Percentiles rank a stretch among this genome's conserved stretches.
These are phyloP conservation scores for Rhea americana DNA, from an alignment of 2,113 vertebrate species.

Conservation along the genomic window DNA sequence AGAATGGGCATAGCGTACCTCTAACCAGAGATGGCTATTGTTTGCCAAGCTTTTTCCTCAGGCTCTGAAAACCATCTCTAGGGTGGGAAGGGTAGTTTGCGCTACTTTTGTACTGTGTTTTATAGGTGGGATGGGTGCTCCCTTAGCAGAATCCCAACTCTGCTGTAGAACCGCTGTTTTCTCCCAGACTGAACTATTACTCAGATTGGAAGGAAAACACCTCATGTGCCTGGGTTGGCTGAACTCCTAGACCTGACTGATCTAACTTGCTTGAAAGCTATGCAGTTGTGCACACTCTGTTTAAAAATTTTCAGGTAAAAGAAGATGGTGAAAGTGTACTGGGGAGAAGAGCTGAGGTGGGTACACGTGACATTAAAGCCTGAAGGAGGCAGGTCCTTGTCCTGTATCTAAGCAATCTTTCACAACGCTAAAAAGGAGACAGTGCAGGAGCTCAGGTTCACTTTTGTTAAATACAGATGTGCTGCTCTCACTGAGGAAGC, in stretches of 20 bases:
- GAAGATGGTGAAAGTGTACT: constrained; percentile 65
- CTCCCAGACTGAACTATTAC: constrained; percentile 37
- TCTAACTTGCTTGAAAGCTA: constrained; percentile 64
- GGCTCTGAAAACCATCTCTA: neutral
- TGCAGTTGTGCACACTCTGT: constrained; percentile 62
- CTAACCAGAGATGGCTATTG: neutral
- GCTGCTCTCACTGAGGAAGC: neutral
- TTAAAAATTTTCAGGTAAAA: constrained; percentile 64
- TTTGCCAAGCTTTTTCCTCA: neutral
- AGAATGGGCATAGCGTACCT: neutral
- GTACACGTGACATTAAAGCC: neutral
- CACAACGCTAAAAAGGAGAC: neutral
- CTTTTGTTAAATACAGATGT: neutral
- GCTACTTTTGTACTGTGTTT: neutral
- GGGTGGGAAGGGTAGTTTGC: neutral
- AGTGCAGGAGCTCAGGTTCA: neutral
- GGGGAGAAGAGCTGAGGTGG: constrained; percentile 65
- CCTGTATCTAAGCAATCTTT: neutral
- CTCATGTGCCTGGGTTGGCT: neutral
- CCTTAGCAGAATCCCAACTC: constrained; percentile 30
- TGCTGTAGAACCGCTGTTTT: constrained; percentile 30
- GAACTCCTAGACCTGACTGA: constrained; percentile 42
- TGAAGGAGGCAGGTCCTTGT: constrained; percentile 18
- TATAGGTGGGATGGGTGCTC: constrained; percentile 13
- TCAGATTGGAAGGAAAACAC: constrained; percentile 31